phyloP scores from a whole-genome alignment of 2,888 invertebrate species.

The Lymantria dispar region DNA sequence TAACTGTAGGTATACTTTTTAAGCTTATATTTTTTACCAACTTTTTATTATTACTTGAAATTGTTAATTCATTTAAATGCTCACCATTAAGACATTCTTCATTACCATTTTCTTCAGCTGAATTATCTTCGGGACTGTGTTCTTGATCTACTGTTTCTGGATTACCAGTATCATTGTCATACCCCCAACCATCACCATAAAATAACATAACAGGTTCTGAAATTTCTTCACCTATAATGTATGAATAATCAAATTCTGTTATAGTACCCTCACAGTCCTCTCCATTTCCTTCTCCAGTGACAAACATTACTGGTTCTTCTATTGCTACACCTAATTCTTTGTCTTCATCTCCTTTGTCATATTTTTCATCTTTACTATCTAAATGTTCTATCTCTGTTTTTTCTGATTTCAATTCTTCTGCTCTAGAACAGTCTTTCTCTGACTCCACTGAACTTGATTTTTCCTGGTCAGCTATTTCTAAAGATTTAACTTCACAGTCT shows the following conservation, averaged over 20 bases:
- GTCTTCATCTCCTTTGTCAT: slow-evolving; percentile 21
- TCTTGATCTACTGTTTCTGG: slow-evolving; percentile 61
- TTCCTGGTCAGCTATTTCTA: slow-evolving; percentile 11
- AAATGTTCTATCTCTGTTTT: not conserved
- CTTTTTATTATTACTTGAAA: slow-evolving; percentile 55
- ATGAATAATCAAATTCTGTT: slow-evolving; percentile 46
- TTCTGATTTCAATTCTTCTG: slow-evolving; percentile 2
- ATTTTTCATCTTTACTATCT: slow-evolving; percentile 1
- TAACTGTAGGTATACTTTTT: slow-evolving; percentile 57
- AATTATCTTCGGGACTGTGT: slow-evolving; percentile 45
- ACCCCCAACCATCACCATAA: slow-evolving; percentile 87
- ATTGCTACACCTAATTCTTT: slow-evolving; percentile 83
- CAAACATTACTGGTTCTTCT: slow-evolving; percentile 87
- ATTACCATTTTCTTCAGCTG: slow-evolving; percentile 56
- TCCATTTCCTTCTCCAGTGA: slow-evolving; percentile 87
- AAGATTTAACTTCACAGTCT: slow-evolving; percentile 11
- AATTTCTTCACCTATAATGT: slow-evolving; percentile 85
- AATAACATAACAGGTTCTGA: slow-evolving; percentile 88
- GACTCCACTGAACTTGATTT: slow-evolving; percentile 9
- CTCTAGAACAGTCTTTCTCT: slow-evolving; percentile 5
- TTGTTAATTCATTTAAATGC: slow-evolving; percentile 44
- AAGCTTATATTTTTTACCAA: slow-evolving; percentile 55
- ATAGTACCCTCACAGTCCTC: slow-evolving; percentile 83
- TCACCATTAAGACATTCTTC: slow-evolving; percentile 70
- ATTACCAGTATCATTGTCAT: slow-evolving; percentile 89